Base-by-base conservation (phyloP, 2,113 vertebrate genomes). In the Larimichthys polyactis region DNA sequence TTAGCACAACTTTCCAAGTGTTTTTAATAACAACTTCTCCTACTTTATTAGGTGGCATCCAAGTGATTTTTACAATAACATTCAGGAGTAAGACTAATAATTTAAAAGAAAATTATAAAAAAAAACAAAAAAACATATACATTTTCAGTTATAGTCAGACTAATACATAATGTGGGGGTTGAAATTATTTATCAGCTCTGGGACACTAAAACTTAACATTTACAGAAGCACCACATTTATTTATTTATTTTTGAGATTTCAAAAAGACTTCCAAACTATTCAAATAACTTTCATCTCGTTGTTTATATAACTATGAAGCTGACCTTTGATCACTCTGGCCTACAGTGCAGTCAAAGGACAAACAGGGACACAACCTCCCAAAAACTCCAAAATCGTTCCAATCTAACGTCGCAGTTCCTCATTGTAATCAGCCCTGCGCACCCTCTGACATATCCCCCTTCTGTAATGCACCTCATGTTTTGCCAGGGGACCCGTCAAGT, bases 401-500 rank as follows among this genome's bases (percentile, higher is more conserved):
- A 77, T 87, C 78, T 60, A 73, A 81, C 85, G 54, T 73, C 29
- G 22, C 58, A 68, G 20, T 85, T 74, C 72, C 77, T 70, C 20
- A 59, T 44, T 77, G 69, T 83, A 94, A 90, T 93, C 88, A 90
- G 71, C 81, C 75, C 76, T 19, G 44, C 78, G 60, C 76, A 58
- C 60, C 19, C n/a, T 90, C 81, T 84, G 84, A 86, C 86, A 75
- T 88, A 92, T 86, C 68, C 57, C 74, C 72, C 73, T 16, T 75
- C 81, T 87, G 58, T 84, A 86, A 84, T 80, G 70, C 76, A 55
- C 69, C 46, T 83, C 75, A 76, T 57, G 60, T 72, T 60, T 68
- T 78, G 90, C 91, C 93, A 88, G 84, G 48, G 51, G 59, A 90
- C 62, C 87, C 49, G 89, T 91, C 92, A 93, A 78, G 87, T 54